Evolutionary conservation across 2,113 vertebrate species (phyloP).

Genomic region (Drymodes brunneopygia): DNA sequence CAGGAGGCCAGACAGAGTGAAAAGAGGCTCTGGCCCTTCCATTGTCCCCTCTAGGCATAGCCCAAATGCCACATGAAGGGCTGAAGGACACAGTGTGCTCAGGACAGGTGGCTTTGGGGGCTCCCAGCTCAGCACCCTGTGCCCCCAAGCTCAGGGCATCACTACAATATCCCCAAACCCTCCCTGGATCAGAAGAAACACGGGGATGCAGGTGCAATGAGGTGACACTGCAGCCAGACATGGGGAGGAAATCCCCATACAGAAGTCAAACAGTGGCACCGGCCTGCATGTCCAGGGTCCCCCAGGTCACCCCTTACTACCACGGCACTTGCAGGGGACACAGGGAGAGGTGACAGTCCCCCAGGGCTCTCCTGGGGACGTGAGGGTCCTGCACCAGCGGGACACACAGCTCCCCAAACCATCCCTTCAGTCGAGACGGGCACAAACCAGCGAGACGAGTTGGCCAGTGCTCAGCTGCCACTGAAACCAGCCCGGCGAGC

Average conservation of each 20-base stretch:
- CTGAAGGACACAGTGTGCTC: accelerated
- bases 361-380: neutral
- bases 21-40: neutral
- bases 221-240: neutral
- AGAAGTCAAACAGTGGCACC: neutral
- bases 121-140: neutral
- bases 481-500: neutral
- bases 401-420: neutral
- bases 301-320: neutral
- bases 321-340: neutral
- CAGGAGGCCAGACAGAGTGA: accelerated
- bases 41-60: neutral
- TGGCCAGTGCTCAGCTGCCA: neutral
- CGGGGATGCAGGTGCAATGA: neutral
- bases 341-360: neutral
- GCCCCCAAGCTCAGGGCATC: neutral
- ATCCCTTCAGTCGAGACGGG: accelerated
- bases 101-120: neutral
- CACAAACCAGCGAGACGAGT: neutral
- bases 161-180: neutral
- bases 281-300: accelerated
- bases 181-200: no score
- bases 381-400: neutral
- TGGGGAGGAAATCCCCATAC: neutral
- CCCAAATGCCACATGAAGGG: neutral